A percentile compares a stretch with the other conserved stretches of the same genome.
phyloP scores from a whole-genome alignment of 2,113 vertebrate genomes.

The Myanophis thanlyinensis region DNA sequence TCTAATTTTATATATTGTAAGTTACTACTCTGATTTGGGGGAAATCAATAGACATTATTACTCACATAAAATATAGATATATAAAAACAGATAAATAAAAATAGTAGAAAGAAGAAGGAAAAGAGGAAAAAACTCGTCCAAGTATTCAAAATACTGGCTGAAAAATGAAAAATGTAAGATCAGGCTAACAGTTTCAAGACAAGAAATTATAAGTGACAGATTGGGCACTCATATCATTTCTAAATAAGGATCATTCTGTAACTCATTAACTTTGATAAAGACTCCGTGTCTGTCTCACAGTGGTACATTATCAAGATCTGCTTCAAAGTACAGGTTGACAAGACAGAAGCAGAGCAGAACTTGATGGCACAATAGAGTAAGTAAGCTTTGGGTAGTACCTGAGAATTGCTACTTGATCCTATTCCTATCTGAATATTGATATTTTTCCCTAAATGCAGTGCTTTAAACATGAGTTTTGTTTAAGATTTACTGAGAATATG shows the following conservation, averaged over 20 bases:
- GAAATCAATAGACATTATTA: not conserved
- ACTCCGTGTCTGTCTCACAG: slow-evolving; percentile 41
- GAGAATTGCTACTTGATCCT: accelerated
- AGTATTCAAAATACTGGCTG: not conserved
- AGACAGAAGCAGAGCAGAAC: slow-evolving; percentile 24
- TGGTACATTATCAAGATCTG: slow-evolving; percentile 46
- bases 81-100: not conserved
- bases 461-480: not conserved
- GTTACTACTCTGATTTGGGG: not conserved
- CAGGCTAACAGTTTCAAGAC: not conserved
- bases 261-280: slow-evolving; percentile 71
- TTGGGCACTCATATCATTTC: slow-evolving; percentile 9
- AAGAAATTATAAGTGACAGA: slow-evolving; percentile 19
- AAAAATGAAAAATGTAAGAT: not conserved
- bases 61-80: not conserved
- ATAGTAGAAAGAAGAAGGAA: not conserved
- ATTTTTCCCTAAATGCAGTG: not conserved
- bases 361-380: slow-evolving; percentile 54
- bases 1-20: not conserved
- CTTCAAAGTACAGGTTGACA: slow-evolving; percentile 67
- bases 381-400: not conserved
- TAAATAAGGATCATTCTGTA: slow-evolving; percentile 58
- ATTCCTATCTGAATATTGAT: not conserved
- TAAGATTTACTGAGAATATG: not conserved
- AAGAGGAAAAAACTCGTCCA: not conserved